Evolutionary conservation across 2,888 invertebrate genomes (phyloP).

Genomic region (Drosophila lutescens): DNA sequence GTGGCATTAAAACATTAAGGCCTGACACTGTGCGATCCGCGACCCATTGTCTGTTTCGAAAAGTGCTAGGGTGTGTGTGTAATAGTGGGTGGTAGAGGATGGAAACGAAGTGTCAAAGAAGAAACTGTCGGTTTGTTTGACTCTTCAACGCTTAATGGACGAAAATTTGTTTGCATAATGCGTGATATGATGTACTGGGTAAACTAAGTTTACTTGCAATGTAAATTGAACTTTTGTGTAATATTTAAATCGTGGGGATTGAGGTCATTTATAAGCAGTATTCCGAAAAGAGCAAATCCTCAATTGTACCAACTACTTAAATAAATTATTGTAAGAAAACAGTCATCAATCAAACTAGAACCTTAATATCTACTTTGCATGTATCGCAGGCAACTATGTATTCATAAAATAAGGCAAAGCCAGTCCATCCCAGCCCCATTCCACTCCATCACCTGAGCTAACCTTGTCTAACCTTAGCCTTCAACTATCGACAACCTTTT

Average conservation of each 20-base stretch:
- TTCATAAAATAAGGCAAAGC: neutral
- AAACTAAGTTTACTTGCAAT: neutral
- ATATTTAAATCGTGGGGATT: neutral
- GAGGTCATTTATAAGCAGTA: neutral
- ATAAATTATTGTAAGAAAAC: neutral
- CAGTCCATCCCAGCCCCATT: neutral
- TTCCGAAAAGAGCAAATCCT: too few relatives aligned
- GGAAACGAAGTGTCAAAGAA: conserved; percentile 19
- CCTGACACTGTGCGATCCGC: conserved; percentile 39
- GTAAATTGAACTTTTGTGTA: conserved; percentile 1
- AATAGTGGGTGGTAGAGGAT: neutral
- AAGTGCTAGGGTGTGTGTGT: conserved; percentile 7
- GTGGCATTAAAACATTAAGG: conserved; percentile 71
- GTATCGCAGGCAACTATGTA: conserved; percentile 25
- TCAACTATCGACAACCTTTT: conserved; percentile 33
- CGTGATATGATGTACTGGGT: neutral
- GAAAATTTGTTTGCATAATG: conserved; percentile 16
- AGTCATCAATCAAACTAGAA: conserved; percentile 19
- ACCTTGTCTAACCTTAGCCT: conserved; percentile 51
- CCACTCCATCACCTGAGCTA: conserved; percentile 14
- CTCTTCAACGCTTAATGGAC: conserved; percentile 28
- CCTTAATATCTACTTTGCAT: conserved; percentile 28
- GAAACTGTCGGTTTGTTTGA: conserved; percentile 45
- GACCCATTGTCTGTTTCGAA: conserved; percentile 30
- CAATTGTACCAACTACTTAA: too few relatives aligned